These are phyloP conservation scores for Sus scrofa DNA, from an alignment of 2,113 vertebrate genomes.

Conservation along the genomic window T2T-Sscrofa CM000830.6:104439001-104439500, in stretches of 20 bases:
- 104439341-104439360: background rate
- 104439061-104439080: background rate
- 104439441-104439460: background rate
- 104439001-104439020: background rate
- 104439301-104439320: background rate
- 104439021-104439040: background rate
- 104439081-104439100: background rate
- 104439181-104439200: background rate
- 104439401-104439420: background rate
- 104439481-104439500: background rate
- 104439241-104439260: background rate
- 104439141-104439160: background rate
- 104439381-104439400: background rate
- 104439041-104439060: constrained; percentile 24
- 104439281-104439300: background rate
- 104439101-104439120: background rate
- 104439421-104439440: background rate
- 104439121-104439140: background rate
- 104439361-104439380: background rate
- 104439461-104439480: background rate
- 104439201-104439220: background rate
- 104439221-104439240: background rate
- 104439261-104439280: background rate
- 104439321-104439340: background rate
- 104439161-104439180: background rate